Evolutionary conservation across 2,888 invertebrate genomes (phyloP), one percentile per base, ranked within the genome.

Genomic region (Spialia ferax): DNA sequence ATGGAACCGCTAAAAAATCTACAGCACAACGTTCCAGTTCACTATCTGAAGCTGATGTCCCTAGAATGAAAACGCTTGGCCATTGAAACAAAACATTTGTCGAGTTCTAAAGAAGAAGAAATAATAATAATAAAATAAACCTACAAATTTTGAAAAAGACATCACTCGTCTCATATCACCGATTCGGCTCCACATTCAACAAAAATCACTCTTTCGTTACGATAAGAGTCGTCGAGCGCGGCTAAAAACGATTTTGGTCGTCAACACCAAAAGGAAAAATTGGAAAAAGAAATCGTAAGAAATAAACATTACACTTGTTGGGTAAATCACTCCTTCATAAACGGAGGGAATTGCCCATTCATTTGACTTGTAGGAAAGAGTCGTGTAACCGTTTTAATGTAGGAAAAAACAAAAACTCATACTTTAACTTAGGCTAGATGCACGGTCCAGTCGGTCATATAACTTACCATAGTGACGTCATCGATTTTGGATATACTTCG

Each of bases 401-500:
- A 73, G 71, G 70, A 68, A 71, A 74, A 71, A 74, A 74, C 71
- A 75, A 72, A 77, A 80, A 81, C 79, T 82, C 79, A 83, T 81
- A 86, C 82, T 79, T 77, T 79, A 81, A 80, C 85, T 85, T 80
- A 87, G 79, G 81, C 87, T 90, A 91, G 79, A 81, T 82, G 84
- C 85, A 75, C 75, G 87, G 85, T 84, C 87, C 85, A 83, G 88
- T 83, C 85, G 82, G 84, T 82, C 84, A 82, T 82, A 78, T 87
- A 93, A 98, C 98, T 98, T 97, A 99, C 99, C 99, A 99, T 99
- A 86, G 98, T 98, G 94, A 99, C 98, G 96, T 99, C 99, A 97
- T 99, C 98, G 95, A 99, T 99, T 96, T 98, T 98, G 95, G 98
- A 98, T 95, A 99, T 98, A 97, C 98, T 99, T 96, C 99, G 96